phyloP scores from a whole-genome alignment of 2,113 vertebrate species.

The Tyrannus savana region DNA sequence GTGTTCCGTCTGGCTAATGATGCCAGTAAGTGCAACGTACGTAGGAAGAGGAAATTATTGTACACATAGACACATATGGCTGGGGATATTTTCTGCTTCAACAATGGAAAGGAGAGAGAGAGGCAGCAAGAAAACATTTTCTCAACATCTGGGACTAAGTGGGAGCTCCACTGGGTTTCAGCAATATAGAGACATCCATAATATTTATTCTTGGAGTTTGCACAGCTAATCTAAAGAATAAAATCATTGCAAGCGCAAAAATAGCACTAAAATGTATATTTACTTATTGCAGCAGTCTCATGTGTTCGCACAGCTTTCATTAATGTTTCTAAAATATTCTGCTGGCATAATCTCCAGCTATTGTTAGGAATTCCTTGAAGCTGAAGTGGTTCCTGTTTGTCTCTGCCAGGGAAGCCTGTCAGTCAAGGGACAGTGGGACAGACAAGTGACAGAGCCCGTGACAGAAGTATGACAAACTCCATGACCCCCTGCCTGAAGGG shows the following conservation, averaged over 20 bases:
- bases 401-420: neutral
- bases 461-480: neutral
- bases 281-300: neutral
- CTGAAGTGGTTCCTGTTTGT: neutral
- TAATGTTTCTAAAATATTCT: neutral
- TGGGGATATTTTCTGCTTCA: constrained; percentile 25
- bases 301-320: neutral
- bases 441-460: neutral
- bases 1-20: constrained; percentile 52
- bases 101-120: constrained; percentile 24
- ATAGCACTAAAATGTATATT: neutral
- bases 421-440: neutral
- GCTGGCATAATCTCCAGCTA: neutral
- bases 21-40: neutral
- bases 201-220: neutral
- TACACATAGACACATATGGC: constrained; percentile 32
- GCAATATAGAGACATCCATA: fast-evolving
- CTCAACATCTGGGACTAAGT: neutral
- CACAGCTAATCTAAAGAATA: neutral
- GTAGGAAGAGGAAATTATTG: constrained; percentile 52
- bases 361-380: neutral
- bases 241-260: neutral
- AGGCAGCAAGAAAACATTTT: neutral
- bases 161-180: neutral
- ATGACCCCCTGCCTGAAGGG: neutral